Percentiles rank a stretch among this genome's conserved stretches.
These are phyloP conservation scores for Lophius americanus DNA, from an alignment of 2,797 vertebrate genomes.

Conservation along the genomic window DNA sequence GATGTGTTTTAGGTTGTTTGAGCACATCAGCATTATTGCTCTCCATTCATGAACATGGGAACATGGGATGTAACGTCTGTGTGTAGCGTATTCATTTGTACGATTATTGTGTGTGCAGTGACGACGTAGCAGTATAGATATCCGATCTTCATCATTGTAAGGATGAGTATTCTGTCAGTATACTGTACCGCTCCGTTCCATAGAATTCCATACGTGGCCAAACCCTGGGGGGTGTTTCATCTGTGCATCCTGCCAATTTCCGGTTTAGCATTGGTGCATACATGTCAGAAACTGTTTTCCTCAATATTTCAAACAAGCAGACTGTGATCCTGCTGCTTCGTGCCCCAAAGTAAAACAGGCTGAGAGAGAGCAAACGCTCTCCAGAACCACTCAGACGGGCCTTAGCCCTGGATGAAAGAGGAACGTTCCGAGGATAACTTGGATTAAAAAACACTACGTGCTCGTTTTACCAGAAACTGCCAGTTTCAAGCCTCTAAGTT, in stretches of 20 bases:
- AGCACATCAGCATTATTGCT: conserved; percentile 1
- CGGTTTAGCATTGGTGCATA: conserved; percentile 22
- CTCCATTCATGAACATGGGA: conserved; percentile 7
- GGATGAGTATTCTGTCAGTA: conserved; percentile 23
- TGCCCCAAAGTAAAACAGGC: conserved; percentile 55
- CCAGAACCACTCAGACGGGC: conserved; percentile 32
- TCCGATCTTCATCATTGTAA: conserved; percentile 6
- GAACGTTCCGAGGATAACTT: background rate
- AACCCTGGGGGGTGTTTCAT: conserved; percentile 16
- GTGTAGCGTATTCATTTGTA: background rate
- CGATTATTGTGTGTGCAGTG: background rate
- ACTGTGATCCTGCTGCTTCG: conserved; percentile 34
- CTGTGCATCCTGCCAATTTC: conserved; percentile 30
- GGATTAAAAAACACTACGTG: too few relatives aligned
- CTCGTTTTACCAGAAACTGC: too few relatives aligned
- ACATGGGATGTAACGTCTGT: background rate
- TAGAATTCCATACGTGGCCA: conserved; percentile 38
- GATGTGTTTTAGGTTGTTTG: background rate
- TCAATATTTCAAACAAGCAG: conserved; percentile 32
- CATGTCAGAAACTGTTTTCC: conserved; percentile 51
- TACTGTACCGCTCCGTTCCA: conserved; percentile 19
- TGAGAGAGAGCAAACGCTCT: conserved; percentile 29
- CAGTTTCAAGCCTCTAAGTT: too few relatives aligned
- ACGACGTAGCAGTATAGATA: conserved; percentile 3
- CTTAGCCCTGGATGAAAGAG: conserved; percentile 25